Conservation (phyloP, 2,113 vertebrate genomes). For the Merops nubicus region DNA sequence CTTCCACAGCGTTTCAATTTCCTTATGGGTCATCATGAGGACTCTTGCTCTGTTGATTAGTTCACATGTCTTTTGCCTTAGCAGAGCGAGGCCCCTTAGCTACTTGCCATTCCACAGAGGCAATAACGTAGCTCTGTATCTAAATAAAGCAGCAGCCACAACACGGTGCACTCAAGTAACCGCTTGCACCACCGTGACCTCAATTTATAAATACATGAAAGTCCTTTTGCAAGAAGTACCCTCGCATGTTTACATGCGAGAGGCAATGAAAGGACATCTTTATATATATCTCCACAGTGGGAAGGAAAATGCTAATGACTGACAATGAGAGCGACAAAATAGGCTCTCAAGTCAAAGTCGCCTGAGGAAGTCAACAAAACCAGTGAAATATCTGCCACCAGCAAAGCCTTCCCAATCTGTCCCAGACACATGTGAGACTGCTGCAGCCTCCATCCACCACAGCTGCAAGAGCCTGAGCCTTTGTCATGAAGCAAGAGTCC, state of each 20-base stretch:
- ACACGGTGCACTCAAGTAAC: constrained; percentile 65
- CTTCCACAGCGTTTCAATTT: too few species aligned
- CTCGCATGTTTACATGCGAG: constrained; percentile 55
- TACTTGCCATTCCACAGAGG: background rate
- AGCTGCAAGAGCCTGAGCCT: background rate
- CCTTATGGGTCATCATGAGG: background rate
- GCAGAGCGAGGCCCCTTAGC: constrained; percentile 26
- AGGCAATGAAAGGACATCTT: constrained; percentile 59
- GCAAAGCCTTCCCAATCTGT: background rate
- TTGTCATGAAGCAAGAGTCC: background rate
- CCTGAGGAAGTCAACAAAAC: constrained; percentile 46
- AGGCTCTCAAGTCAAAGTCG: background rate
- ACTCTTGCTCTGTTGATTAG: constrained; percentile 33
- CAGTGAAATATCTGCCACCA: background rate
- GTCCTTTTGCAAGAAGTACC: constrained; percentile 62
- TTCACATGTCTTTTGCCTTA: background rate
- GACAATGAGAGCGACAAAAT: constrained; percentile 25
- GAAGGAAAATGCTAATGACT: constrained; percentile 47
- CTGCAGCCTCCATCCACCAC: background rate
- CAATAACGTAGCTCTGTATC: constrained; percentile 31
- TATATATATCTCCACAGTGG: constrained; percentile 50
- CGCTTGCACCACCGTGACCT: constrained; percentile 67
- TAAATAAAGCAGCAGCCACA: constrained; percentile 34
- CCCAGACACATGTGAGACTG: accelerated
- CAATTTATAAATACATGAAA: constrained; percentile 69